Evolutionary conservation across 2,888 invertebrate species (phyloP), one percentile per base, ranked within the genome.

Genomic region (Patella pellucida): DNA sequence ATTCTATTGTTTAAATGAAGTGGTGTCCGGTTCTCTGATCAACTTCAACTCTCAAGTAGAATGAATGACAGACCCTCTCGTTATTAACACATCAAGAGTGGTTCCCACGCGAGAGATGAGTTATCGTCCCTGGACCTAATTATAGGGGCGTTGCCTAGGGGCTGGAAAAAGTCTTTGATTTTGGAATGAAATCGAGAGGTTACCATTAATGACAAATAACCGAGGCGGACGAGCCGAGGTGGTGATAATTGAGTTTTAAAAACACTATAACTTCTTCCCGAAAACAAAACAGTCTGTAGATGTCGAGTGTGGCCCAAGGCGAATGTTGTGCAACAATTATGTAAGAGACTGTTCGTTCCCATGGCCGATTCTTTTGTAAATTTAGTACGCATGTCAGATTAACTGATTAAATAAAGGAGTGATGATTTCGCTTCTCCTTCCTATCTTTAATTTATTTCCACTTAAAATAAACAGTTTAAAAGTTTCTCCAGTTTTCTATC

Each of bases 181-280:
- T 62, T 23, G 62, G 9, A 41, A 41, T 41, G 41, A 41, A 41
- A 41, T 41, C 41, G 41, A 11, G 62, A 23, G 19, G 23, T 14
- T 62, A 62, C 19, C 62, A 62, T 62, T 23, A 62, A 23, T 62
- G 62, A 62, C 62, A 62, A 41, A 62, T 62, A 62, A 62, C 23
- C 23, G 19, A 23, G 62, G 62, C 62, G 62, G 62, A 62, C 62
- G 23, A 23, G 19, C 19, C 19, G 23, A 23, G 62, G 62, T 62
- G 62, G 4, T 62, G 62, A 19, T 62, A 62, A 62, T 19, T 62
- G 62, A 15, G 62, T 23, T 62, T 62, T 62, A 12, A 12, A 62
- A 62, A 62, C 62, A 62, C 62, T 23, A 62, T 62, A 19, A 62
- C 62, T 23, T 19, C 23, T 23, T 62, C 19, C 19, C 62, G 12